These are phyloP conservation scores for Urocolius indicus DNA, from an alignment of 2,113 vertebrate genomes.

Conservation along the genomic window DNA sequence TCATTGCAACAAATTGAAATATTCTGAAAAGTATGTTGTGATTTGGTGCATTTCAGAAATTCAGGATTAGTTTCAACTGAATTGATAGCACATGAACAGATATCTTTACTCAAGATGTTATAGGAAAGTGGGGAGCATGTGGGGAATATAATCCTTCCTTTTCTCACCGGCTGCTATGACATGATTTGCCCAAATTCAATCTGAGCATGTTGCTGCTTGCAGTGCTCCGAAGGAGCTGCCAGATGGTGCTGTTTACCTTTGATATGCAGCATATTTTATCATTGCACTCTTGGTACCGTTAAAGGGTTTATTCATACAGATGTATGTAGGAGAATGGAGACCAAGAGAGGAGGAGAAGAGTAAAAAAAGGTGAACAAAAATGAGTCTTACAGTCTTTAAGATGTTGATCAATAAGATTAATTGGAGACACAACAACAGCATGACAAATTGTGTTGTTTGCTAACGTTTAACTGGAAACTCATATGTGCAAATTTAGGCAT, in stretches of 20 bases:
- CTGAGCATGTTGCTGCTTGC: neutral
- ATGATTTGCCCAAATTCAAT: neutral
- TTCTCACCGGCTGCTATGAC: neutral
- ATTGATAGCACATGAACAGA: neutral
- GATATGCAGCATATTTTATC: neutral
- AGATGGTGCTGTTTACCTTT: conserved; percentile 62
- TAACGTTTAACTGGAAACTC: neutral
- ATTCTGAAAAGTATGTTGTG: neutral
- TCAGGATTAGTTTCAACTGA: neutral
- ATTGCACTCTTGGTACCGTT: neutral
- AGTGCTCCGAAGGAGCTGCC: neutral
- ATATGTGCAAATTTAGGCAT: neutral
- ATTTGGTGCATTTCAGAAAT: neutral
- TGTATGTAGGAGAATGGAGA: neutral
- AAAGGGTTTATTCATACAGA: neutral
- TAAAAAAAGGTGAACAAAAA: neutral
- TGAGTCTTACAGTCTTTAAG: neutral
- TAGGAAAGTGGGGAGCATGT: neutral
- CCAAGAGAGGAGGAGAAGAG: neutral
- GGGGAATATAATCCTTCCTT: neutral
- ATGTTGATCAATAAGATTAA: neutral
- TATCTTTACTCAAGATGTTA: neutral
- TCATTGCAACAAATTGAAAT: neutral
- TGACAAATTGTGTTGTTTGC: neutral
- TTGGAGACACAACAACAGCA: neutral